phyloP scores from a whole-genome alignment of 2,797 vertebrate species.

The Myotis vivesi region DNA sequence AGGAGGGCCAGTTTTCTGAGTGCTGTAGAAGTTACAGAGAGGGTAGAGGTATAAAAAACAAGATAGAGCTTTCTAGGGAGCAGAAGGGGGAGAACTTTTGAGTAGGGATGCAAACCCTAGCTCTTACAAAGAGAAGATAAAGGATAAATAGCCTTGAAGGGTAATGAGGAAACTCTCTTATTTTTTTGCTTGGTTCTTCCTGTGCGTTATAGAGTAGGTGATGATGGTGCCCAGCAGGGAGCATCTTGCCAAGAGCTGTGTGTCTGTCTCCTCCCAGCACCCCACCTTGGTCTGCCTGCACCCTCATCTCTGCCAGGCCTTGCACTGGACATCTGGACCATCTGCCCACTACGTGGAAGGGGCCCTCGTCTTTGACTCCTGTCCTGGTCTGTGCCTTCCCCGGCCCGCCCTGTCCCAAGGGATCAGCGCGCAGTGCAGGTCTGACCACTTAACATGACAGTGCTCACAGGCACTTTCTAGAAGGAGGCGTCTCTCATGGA shows the following conservation, averaged over 20 bases:
- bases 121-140: background rate
- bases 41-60: background rate
- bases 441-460: background rate
- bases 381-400: too few species aligned
- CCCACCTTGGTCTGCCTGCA: background rate
- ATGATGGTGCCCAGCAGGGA: background rate
- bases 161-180: background rate
- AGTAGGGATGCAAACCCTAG: background rate
- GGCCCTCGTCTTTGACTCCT: background rate
- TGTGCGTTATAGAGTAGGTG: background rate
- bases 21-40: background rate
- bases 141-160: background rate
- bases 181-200: background rate
- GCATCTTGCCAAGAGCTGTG: background rate
- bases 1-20: background rate
- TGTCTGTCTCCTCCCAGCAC: background rate
- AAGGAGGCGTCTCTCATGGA: background rate
- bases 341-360: background rate
- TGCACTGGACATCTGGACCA: background rate
- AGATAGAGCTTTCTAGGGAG: background rate
- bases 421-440: accelerated
- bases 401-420: accelerated
- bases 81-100: background rate
- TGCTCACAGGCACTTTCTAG: background rate
- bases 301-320: background rate